Evolutionary conservation across 2,888 invertebrate species (phyloP), one percentile per base, ranked within the genome.

Genomic region (Flexamia atlantica): DNA sequence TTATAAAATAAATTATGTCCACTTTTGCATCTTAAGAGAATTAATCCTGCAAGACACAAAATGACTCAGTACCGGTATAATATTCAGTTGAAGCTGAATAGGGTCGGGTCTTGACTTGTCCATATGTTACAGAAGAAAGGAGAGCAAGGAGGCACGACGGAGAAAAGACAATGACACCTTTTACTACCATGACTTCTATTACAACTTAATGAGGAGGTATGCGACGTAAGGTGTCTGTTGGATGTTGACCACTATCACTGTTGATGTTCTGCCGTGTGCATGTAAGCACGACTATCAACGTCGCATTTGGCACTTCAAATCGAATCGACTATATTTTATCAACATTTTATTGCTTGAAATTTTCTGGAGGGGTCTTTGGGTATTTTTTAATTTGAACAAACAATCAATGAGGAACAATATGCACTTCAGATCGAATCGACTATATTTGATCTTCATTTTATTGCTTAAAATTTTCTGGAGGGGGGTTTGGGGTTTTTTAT

Each of bases 101-200:
- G 64, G 64, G 64, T 28, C 28, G 28, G 28, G 28, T 28, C 28
- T 64, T 64, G 64, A 64, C 64, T 64, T 64, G 64, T 64, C 64
- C 14, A 30, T 64, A 17, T 64, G 64, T 64, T 64, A 28, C 64
- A 64, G 64, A 28, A 64, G 64, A 28, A 64, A 64, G 64, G 30
- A 28, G 64, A 64, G 30, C 3, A 30, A 64, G 28, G 64, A 28
- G 3, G 5, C 28, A 1, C 28, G 64, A 17, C 28, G 30, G 30
- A 64, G 30, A 17, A 28, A 28, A 12, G 17, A 28, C 7, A 64
- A 64, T 64, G 64, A 64, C 64, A 17, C 14, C 28, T 64, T 28
- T 64, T 64, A 64, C 64, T 64, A 64, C 64, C 25, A 64, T 64
- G 64, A 64, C 64, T 64, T 64, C 64, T 64, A 64, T 64, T 64